These are phyloP conservation scores for Syngnathus scovelli DNA, from an alignment of 2,113 vertebrate species.

Conservation along the genomic window DNA sequence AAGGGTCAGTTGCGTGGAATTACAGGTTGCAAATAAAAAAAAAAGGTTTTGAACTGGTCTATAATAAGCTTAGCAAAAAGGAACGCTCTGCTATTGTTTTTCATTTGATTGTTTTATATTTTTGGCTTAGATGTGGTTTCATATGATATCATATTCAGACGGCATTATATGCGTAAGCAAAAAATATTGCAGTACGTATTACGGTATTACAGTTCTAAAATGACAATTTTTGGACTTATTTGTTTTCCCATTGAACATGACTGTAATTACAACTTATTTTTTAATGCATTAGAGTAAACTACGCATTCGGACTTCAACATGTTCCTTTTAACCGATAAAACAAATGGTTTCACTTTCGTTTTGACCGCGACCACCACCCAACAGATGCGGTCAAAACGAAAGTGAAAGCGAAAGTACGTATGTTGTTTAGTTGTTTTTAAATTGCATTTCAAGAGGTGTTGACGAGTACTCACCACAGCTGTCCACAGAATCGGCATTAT, in stretches of 20 bases:
- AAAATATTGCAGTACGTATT: too few species aligned
- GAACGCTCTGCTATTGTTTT: not conserved
- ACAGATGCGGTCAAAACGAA: constrained; percentile 22
- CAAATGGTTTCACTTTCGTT: too few species aligned
- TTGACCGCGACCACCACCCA: not conserved
- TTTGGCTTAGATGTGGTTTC: not conserved
- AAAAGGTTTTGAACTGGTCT: not conserved
- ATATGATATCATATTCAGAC: not conserved
- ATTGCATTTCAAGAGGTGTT: not conserved
- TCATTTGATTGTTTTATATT: not conserved
- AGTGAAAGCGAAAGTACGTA: constrained; percentile 36
- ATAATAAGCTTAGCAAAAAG: not conserved
- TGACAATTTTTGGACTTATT: too few species aligned
- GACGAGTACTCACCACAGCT: constrained; percentile 17
- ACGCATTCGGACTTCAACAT: too few species aligned
- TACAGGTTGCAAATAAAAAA: not conserved
- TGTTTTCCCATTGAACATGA: not conserved
- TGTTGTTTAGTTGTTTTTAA: not conserved
- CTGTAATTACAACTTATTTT: not conserved
- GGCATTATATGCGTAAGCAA: too few species aligned
- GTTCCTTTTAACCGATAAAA: too few species aligned
- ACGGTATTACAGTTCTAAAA: too few species aligned
- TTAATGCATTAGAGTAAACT: not conserved
- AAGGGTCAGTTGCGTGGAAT: not conserved
- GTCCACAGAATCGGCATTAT: not conserved